Evolutionary conservation across 1,140 invertebrate genomes (phyloP).

Genomic region (Drosophila seguyi): DNA sequence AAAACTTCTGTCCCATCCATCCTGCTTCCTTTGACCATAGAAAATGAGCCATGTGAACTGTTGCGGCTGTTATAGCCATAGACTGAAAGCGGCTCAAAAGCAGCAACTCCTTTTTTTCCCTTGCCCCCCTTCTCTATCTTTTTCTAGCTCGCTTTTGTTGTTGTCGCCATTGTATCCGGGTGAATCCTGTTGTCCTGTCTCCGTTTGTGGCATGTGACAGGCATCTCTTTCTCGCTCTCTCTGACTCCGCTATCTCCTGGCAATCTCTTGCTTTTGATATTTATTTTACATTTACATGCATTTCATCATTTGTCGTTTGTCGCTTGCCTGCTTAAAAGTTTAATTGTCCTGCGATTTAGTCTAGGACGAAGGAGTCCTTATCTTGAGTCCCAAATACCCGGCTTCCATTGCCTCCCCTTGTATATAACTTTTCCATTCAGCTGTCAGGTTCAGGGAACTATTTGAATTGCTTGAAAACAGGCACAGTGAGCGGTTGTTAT

Average conservation of each 20-base stretch:
- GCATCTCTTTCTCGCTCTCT: not conserved
- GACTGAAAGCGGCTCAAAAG: conserved; percentile 41
- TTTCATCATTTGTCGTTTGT: conserved; percentile 68
- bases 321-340: conserved; percentile 73
- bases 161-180: conserved; percentile 51
- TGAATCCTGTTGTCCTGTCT: conserved; percentile 55
- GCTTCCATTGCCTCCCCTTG: conserved; percentile 25
- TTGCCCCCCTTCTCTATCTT: not conserved
- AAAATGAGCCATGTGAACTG: conserved; percentile 81
- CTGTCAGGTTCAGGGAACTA: conserved; percentile 60
- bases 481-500: not conserved
- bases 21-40: conserved; percentile 75
- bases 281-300: conserved; percentile 78
- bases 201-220: conserved; percentile 77
- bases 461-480: conserved; percentile 26
- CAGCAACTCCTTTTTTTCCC: conserved; percentile 21
- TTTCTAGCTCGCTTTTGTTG: conserved; percentile 30
- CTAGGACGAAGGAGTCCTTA: conserved; percentile 38
- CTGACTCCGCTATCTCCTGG: not conserved
- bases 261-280: conserved; percentile 43
- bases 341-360: conserved; percentile 71
- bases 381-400: conserved; percentile 21
- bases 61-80: conserved; percentile 63
- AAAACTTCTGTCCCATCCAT: conserved; percentile 33
- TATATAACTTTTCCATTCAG: conserved; percentile 44